A percentile compares a stretch with the other conserved stretches of the same genome.
phyloP scores from a whole-genome alignment of 2,888 invertebrate species.

The Aleiodes alternator region DNA sequence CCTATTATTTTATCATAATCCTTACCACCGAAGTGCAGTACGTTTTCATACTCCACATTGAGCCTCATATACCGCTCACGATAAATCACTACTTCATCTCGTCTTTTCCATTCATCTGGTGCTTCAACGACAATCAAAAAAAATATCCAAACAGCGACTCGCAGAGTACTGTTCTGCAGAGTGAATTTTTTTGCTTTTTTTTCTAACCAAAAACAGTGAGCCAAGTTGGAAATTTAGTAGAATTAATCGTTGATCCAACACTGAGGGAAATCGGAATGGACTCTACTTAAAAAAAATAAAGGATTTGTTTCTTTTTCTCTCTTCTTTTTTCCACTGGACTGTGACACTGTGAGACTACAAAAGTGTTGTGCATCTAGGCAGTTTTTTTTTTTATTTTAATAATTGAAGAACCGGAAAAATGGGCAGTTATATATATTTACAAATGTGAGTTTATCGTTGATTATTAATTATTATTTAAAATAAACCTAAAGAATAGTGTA shows the following conservation, averaged over 20 bases:
- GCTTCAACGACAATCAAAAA: conserved; percentile 22
- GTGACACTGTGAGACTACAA: conserved; percentile 20
- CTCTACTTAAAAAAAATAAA: neutral
- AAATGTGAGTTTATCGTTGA: neutral
- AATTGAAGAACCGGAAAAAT: neutral
- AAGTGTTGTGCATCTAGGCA: conserved; percentile 28
- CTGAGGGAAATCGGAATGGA: too few relatives aligned
- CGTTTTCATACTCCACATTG: conserved; percentile 43
- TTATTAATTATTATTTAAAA: too few relatives aligned
- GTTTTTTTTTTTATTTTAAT: neutral
- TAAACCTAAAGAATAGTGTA: too few relatives aligned
- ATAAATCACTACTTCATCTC: conserved; percentile 10
- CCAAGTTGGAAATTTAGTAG: too few relatives aligned
- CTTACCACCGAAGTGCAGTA: conserved; percentile 34
- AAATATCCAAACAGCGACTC: neutral
- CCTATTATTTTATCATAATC: conserved; percentile 39
- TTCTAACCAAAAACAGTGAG: neutral
- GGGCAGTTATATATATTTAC: conserved; percentile 16
- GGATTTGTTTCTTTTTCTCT: neutral
- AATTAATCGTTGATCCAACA: too few relatives aligned
- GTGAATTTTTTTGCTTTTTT: neutral
- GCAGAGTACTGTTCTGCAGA: neutral
- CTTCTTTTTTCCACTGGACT: conserved; percentile 8
- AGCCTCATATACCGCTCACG: conserved; percentile 37
- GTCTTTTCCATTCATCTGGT: neutral